Percentiles rank a stretch among this genome's conserved stretches.
Conservation (phyloP, 2,113 vertebrate species). For the Climacteris rufus region DNA sequence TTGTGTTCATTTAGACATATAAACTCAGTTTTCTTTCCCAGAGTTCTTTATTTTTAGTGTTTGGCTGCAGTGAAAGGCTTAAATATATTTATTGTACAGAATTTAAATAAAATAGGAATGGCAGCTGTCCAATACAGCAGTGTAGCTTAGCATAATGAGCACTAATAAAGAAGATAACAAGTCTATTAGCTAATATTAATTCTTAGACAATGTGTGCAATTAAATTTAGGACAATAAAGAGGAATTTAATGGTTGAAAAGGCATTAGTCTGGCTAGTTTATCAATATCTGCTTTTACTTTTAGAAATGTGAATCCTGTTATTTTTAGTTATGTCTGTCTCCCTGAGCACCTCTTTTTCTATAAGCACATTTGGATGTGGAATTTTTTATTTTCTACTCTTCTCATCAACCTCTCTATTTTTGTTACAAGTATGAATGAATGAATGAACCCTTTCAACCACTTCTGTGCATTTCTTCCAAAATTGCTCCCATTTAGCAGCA, state of each 20-base stretch:
- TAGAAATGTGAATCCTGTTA: neutral
- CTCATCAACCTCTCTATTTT: neutral
- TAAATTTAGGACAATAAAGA: neutral
- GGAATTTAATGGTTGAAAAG: neutral
- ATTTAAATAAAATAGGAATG: slow-evolving; percentile 11
- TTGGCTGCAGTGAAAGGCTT: neutral
- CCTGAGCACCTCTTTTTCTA: neutral
- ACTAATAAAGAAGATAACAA: slow-evolving; percentile 32
- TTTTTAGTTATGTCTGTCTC: neutral
- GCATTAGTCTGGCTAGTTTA: neutral
- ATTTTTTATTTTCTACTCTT: neutral
- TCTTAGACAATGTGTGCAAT: neutral
- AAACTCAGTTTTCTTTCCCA: neutral
- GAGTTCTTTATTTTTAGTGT: neutral
- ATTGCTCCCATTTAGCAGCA: neutral
- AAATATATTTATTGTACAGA: neutral
- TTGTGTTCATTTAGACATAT: neutral
- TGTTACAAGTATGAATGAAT: neutral
- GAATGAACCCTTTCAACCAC: neutral
- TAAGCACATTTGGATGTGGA: neutral
- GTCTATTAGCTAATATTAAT: slow-evolving; percentile 23
- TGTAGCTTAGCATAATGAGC: neutral
- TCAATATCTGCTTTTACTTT: neutral
- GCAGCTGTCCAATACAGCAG: neutral
- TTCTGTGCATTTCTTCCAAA: neutral